Evolutionary conservation across 2,113 vertebrate species (phyloP), one percentile per base, ranked within the genome.

Genomic region (Nyctereutes procyonoides): DNA sequence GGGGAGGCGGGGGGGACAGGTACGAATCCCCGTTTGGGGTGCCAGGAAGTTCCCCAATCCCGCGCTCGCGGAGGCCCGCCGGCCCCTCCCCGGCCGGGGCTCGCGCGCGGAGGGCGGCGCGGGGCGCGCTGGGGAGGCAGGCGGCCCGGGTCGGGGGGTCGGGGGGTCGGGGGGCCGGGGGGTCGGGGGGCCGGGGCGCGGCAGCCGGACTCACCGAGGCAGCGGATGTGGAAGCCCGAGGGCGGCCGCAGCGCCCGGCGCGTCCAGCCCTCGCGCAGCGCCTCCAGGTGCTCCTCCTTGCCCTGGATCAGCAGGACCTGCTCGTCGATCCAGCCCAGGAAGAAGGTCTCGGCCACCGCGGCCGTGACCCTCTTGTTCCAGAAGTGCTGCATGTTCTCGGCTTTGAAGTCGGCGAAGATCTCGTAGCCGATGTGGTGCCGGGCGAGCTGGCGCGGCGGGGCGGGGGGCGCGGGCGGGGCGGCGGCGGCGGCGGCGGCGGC

Each of bases 271-370:
- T 99, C 99, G 90, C 99, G 99, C 98, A 99, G 98, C 94, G 98
- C 99, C 99, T 99, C 99, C 97, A 99, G 98, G 97, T 99, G 99
- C 98, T 99, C 99, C 98, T 99, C 99, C 98, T 99, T 99, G 97
- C 99, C 99, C 98, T 99, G 99, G 98, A 99, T 99, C 97, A 99
- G 98, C 97, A 99, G 99, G 98, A 99, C 99, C 98, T 99, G 99
- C 98, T 99, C 99, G 98, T 99, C 99, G 98, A 99, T 99, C 99
- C 99, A 99, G 96, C 99, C 99, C 98, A 99, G 98, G 98, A 99
- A 99, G 98, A 99, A 99, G 67, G 99, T 99, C 98, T 99, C 99
- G 8, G 99, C 99, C 97, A 99, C 99, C 9, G 99, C 99, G 88
- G 99, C 99, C 8, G 99, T 99, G 97, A 99, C 99, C 88, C 99